Conservation (phyloP, 92 coral and sea anemone species). For the Epizoanthus fatuus region DNA sequence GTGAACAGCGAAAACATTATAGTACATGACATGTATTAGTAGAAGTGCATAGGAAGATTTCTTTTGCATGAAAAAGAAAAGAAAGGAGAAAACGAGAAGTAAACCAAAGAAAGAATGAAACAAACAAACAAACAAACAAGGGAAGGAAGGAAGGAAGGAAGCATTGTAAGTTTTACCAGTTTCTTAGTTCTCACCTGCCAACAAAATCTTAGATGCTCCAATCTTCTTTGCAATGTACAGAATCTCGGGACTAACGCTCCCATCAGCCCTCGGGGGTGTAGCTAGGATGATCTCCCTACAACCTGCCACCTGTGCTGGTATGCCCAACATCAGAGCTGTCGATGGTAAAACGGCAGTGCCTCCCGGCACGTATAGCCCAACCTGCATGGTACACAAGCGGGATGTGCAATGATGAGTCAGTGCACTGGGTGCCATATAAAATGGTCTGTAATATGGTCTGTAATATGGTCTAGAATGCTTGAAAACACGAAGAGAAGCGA, state of each 20-base stretch:
- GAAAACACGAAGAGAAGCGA: too few relatives aligned
- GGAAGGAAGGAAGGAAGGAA: background rate
- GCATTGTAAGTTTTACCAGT: background rate
- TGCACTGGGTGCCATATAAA: too few relatives aligned
- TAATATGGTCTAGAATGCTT: too few relatives aligned
- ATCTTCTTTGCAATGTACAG: conserved; percentile 65
- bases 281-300: conserved; percentile 59
- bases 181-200: conserved; percentile 50
- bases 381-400: conserved; percentile 21
- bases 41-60: too few relatives aligned
- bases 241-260: conserved; percentile 54
- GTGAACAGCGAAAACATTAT: background rate
- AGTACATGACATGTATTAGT: too few relatives aligned
- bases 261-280: conserved; percentile 67
- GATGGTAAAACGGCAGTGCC: conserved; percentile 72
- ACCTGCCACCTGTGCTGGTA: conserved; percentile 69
- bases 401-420: background rate
- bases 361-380: conserved; percentile 64
- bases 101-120: too few relatives aligned
- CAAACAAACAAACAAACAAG: too few relatives aligned
- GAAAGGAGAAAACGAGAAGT: too few relatives aligned
- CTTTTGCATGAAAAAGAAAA: background rate
- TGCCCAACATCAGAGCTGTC: conserved; percentile 69
- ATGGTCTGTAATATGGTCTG: too few relatives aligned
- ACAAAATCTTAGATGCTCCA: conserved; percentile 58